Percentiles rank a stretch among this genome's conserved stretches.
phyloP scores from a whole-genome alignment of 23 tunicate genomes.

The Oikopleura vanhoeffeni region DNA sequence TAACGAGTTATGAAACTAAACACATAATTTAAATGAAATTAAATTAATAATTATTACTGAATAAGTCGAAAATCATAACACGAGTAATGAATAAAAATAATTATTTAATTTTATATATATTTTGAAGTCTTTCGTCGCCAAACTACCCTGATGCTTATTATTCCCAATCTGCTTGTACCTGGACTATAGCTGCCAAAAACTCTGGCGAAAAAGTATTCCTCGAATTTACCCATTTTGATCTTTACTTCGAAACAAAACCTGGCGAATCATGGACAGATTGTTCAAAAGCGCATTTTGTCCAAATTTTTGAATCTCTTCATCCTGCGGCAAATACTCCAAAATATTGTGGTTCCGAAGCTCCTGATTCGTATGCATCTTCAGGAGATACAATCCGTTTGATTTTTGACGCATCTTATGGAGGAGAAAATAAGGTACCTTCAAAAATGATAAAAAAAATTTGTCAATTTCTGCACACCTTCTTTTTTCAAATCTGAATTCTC shows the following conservation, averaged over 20 bases:
- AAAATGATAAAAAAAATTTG: too few relatives aligned
- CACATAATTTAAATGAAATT: too few relatives aligned
- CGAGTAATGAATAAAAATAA: too few relatives aligned
- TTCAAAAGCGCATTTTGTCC: not conserved
- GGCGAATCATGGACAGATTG: not conserved
- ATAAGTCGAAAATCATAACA: too few relatives aligned
- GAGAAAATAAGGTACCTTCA: too few relatives aligned
- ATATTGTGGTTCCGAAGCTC: slow-evolving; percentile 50
- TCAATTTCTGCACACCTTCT: too few relatives aligned
- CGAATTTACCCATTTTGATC: not conserved
- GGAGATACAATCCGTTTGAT: slow-evolving; percentile 33
- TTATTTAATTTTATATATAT: too few relatives aligned
- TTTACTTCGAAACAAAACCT: not conserved
- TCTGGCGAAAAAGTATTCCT: not conserved
- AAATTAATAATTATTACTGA: too few relatives aligned
- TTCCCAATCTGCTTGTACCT: slow-evolving; percentile 42
- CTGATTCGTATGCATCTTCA: slow-evolving; percentile 46
- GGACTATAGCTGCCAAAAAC: slow-evolving; percentile 23
- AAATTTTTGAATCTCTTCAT: not conserved
- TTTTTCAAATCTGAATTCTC: too few relatives aligned
- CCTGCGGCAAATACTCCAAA: not conserved
- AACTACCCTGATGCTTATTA: slow-evolving; percentile 60
- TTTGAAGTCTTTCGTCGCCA: too few relatives aligned
- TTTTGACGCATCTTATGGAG: not conserved
- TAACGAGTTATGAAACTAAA: too few relatives aligned